Evolutionary conservation across 2,113 vertebrate genomes (phyloP).

Genomic region (Xyrauchen texanus): DNA sequence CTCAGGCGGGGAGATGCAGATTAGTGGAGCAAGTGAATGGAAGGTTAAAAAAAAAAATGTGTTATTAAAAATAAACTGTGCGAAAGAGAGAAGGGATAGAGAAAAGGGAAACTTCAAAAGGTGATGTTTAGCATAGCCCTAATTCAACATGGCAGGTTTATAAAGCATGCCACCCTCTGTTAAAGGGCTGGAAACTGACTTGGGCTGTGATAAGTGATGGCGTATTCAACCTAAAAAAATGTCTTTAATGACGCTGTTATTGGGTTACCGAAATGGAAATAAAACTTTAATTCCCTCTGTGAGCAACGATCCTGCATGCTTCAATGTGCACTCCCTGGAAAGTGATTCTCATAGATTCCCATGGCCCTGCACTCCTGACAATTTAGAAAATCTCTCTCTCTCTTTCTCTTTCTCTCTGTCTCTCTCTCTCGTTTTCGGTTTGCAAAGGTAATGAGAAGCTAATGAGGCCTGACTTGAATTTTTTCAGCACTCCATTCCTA

Average conservation of each 20-base stretch:
- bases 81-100: neutral
- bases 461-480: slow-evolving; percentile 91
- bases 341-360: slow-evolving; percentile 78
- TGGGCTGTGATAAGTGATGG: slow-evolving; percentile 67
- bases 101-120: slow-evolving; percentile 55
- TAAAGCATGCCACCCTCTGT: slow-evolving; percentile 71
- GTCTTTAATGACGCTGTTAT: slow-evolving; percentile 82
- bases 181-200: slow-evolving; percentile 65
- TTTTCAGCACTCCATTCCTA: slow-evolving; percentile 77
- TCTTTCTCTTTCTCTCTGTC: too few species aligned
- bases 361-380: slow-evolving; percentile 74
- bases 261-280: slow-evolving; percentile 79
- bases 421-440: slow-evolving; percentile 78
- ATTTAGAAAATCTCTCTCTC: slow-evolving; percentile 60
- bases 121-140: slow-evolving; percentile 53
- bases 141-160: slow-evolving; percentile 70
- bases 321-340: slow-evolving; percentile 82
- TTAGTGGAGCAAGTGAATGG: slow-evolving; percentile 50
- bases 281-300: slow-evolving; percentile 80
- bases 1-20: slow-evolving; percentile 60
- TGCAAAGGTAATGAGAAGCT: slow-evolving; percentile 92
- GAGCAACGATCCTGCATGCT: slow-evolving; percentile 79
- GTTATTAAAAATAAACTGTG: slow-evolving; percentile 62
- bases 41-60: slow-evolving; percentile 40
- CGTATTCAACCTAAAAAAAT: slow-evolving; percentile 81